Percentiles rank a stretch among this genome's conserved stretches.
These are phyloP conservation scores for Lepilemur ruficaudatus DNA, from an alignment of 2,797 vertebrate species.

Conservation along the genomic window DNA sequence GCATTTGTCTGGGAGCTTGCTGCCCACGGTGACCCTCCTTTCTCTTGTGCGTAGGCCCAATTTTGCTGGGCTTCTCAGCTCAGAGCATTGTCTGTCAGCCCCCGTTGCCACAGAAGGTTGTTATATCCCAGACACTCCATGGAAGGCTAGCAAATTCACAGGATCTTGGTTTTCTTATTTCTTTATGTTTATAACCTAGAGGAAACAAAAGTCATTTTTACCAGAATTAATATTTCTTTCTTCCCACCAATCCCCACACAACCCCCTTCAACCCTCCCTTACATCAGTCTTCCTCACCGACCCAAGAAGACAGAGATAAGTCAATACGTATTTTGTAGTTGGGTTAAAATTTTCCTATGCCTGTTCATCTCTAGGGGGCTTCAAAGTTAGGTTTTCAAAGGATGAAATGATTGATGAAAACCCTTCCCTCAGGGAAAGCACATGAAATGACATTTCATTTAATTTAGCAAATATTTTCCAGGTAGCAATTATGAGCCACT, in stretches of 20 bases:
- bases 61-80: background rate
- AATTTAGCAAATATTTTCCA: conserved; percentile 56
- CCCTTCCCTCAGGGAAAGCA: background rate
- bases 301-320: background rate
- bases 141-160: background rate
- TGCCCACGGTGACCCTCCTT: background rate
- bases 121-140: background rate
- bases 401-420: conserved; percentile 33
- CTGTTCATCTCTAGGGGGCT: background rate
- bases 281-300: background rate
- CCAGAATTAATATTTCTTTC: conserved; percentile 15
- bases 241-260: background rate
- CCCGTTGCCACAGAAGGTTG: background rate
- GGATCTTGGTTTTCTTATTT: background rate
- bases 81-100: background rate
- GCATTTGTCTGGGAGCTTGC: background rate
- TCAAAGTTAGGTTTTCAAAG: conserved; percentile 29
- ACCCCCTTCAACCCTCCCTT: background rate
- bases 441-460: conserved; percentile 44
- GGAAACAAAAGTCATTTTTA: conserved; percentile 17
- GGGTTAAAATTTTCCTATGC: conserved; percentile 3
- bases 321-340: background rate
- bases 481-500: background rate
- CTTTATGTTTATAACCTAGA: background rate
- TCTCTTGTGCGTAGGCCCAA: background rate